Evolutionary conservation across 2,113 vertebrate species (phyloP), one percentile per base, ranked within the genome.

Genomic region (Notothenia coriiceps): DNA sequence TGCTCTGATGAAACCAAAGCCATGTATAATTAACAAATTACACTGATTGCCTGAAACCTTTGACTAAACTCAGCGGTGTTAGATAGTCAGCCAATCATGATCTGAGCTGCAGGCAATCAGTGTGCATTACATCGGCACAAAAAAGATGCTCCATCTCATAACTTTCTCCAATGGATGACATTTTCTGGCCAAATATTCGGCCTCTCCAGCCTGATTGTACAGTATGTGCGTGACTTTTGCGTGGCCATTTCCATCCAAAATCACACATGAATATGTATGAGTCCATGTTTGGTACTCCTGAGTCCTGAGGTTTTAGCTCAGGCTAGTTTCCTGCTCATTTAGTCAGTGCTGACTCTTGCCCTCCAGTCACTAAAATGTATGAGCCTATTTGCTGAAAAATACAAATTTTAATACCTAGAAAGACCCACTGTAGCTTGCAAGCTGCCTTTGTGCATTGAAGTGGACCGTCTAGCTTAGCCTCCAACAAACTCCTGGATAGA

Each of bases 31-130:
- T 86, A 83, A 79, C 71, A 86, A 81, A 91, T 90, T 86, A 86
- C 46, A 70, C 63, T 91, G 91, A 93, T 91, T 90, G 63, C 80
- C 66, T 84, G 80, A 78, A 88, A 90, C 86, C 84, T 91, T 75
- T 90, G 79, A 83, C 73, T 87, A 78, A 89, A 86, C 83, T 29
- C 69, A 70, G 80, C 78, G 46, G 49, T 46, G 69, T 88, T 59
- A 88, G 85, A 92, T 91, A 87, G 70, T 87, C 83, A 88, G 80
- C 74, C 90, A 88, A 88, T 88, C 83, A 83, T 67, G 67, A 84
- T 77, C 56, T 62, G 51, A 61, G 75, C 80, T 87, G 84, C 77
- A 74, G 86, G 77, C 69, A 88, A 90, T 86, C 89, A 84, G 78
- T 44, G 57, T 77, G 68, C 4, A 10, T 81, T 77, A 49, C 63